These are phyloP conservation scores for Notarius quadriscutis DNA, from an alignment of 2,113 vertebrate genomes.

Conservation along the genomic window DNA sequence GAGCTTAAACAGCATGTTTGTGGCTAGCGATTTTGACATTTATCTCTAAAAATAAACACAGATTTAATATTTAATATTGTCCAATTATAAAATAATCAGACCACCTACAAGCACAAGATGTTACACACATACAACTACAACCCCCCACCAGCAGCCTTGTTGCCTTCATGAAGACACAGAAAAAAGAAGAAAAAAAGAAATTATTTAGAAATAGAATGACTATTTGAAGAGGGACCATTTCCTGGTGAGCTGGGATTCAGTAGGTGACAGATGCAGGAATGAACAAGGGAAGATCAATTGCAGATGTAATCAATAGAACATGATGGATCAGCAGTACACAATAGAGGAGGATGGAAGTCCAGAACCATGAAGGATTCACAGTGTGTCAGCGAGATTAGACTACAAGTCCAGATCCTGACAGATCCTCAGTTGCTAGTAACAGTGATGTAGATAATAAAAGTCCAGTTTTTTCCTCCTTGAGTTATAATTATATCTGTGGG, in stretches of 20 bases:
- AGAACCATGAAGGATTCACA: conserved; percentile 12
- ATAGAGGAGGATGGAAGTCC: background rate
- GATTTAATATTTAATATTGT: background rate
- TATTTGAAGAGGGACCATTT: background rate
- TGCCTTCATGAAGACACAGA: background rate
- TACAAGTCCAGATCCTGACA: background rate
- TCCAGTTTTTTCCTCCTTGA: background rate
- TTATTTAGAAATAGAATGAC: background rate
- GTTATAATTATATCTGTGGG: conserved; percentile 14
- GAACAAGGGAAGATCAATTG: conserved; percentile 1
- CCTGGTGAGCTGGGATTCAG: background rate
- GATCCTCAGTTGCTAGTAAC: conserved; percentile 10
- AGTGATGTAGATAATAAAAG: conserved; percentile 4
- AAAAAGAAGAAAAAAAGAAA: background rate
- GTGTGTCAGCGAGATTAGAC: conserved; percentile 23
- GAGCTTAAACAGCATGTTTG: background rate
- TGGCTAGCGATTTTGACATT: background rate
- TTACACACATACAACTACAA: background rate
- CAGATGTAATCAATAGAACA: conserved; percentile 19
- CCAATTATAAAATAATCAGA: background rate
- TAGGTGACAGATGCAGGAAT: background rate
- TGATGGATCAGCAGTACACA: conserved; percentile 12
- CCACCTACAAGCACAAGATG: background rate
- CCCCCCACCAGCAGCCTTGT: background rate
- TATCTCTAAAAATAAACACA: background rate